Conservation (phyloP, 2,888 invertebrate species). For the Poecilobothrus nobilitatus region DNA sequence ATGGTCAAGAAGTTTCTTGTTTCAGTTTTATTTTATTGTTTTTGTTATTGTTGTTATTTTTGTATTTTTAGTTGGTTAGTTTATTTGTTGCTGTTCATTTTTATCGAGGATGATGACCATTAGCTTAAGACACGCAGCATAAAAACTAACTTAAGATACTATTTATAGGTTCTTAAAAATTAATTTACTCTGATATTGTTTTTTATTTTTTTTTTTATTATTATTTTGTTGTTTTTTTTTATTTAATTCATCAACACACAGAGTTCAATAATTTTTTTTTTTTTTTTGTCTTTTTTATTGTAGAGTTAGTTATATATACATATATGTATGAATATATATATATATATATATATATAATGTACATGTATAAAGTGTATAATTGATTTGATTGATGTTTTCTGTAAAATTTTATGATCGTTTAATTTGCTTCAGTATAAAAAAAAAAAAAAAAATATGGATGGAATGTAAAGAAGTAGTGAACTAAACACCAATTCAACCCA, state of each 20-base stretch:
- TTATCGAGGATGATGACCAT: constrained; percentile 1
- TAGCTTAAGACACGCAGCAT: background rate
- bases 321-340: background rate
- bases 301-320: too few relatives aligned
- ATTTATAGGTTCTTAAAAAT: constrained; percentile 4
- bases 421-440: background rate
- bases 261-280: too few relatives aligned
- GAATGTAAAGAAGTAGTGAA: too few relatives aligned
- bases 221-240: background rate
- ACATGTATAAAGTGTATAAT: background rate
- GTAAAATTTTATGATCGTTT: constrained; percentile 6
- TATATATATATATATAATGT: background rate
- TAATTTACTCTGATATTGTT: background rate
- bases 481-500: too few relatives aligned
- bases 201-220: background rate
- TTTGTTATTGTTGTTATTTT: background rate
- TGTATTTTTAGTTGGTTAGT: background rate
- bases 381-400: constrained; percentile 4
- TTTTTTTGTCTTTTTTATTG: too few relatives aligned
- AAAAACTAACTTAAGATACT: constrained; percentile 1
- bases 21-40: background rate
- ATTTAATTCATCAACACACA: background rate
- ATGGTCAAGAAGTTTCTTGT: constrained; percentile 6
- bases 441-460: too few relatives aligned
- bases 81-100: background rate